phyloP scores from a whole-genome alignment of 2,113 vertebrate genomes.

The Sphyrna mokarran region DNA sequence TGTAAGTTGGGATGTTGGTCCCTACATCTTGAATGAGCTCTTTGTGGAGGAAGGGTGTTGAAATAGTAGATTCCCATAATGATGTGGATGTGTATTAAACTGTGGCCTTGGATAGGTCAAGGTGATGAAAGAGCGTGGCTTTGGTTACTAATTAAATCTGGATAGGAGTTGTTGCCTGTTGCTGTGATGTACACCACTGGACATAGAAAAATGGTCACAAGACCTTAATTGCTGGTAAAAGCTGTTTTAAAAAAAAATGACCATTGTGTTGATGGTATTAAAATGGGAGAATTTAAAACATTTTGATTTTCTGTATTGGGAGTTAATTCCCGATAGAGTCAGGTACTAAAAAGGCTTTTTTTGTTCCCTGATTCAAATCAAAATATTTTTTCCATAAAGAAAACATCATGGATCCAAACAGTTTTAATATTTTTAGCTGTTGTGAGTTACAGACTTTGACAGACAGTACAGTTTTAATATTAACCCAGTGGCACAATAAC shows the following conservation, averaged over 20 bases:
- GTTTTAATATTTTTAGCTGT: background rate
- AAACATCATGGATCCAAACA: background rate
- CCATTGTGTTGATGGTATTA: background rate
- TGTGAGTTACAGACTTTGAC: background rate
- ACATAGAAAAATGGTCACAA: background rate
- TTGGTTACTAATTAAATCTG: background rate
- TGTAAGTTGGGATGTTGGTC: no score
- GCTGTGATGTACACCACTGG: background rate
- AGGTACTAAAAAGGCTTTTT: background rate
- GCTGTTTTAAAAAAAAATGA: background rate
- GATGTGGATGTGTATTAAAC: background rate
- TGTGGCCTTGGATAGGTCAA: background rate
- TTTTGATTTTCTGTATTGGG: background rate
- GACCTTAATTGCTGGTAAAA: background rate
- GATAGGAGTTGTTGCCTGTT: background rate
- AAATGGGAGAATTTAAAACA: background rate
- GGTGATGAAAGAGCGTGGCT: background rate
- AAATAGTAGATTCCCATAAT: no score
- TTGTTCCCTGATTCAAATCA: background rate
- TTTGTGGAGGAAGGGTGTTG: no score
- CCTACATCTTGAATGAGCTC: no score
- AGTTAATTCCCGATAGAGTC: background rate
- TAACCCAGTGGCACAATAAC: background rate
- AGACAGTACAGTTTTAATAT: background rate
- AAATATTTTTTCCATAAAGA: background rate